Evolutionary conservation across 2,113 vertebrate species (phyloP).

Genomic region (Smithornis capensis): DNA sequence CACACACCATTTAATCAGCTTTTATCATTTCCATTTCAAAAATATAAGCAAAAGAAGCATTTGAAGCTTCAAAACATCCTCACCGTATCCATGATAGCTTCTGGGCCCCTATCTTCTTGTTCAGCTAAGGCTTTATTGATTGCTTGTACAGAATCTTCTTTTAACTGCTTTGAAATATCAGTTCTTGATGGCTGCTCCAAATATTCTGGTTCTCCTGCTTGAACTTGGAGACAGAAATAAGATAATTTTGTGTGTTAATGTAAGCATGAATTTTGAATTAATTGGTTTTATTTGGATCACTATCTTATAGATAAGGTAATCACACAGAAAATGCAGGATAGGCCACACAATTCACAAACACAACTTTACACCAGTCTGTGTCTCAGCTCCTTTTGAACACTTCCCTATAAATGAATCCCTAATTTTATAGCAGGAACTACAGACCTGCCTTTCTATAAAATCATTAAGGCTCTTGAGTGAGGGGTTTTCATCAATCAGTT

Average conservation of each 20-base stretch:
- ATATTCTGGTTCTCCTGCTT: conserved; percentile 90
- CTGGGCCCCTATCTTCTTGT: conserved; percentile 86
- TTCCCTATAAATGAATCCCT: not conserved
- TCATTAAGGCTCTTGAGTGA: not conserved
- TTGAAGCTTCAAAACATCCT: conserved; percentile 58
- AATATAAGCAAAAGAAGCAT: not conserved
- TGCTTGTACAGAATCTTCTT: conserved; percentile 90
- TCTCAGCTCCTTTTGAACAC: not conserved
- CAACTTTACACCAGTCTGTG: not conserved
- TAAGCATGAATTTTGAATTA: not conserved
- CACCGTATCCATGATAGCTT: conserved; percentile 89
- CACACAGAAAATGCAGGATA: not conserved
- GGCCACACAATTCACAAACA: not conserved
- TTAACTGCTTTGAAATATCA: conserved; percentile 87
- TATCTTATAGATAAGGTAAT: not conserved
- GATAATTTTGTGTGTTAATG: conserved; percentile 23
- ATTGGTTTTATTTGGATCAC: not conserved
- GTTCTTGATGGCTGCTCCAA: conserved; percentile 94
- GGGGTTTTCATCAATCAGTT: not conserved
- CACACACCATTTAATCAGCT: not conserved
- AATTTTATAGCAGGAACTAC: not conserved
- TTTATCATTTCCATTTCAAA: not conserved
- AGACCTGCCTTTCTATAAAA: not conserved
- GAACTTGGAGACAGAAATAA: conserved; percentile 73
- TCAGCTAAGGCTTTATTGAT: conserved; percentile 89